Conservation (phyloP, 1,140 invertebrate species). For the Drosophila orena region DNA sequence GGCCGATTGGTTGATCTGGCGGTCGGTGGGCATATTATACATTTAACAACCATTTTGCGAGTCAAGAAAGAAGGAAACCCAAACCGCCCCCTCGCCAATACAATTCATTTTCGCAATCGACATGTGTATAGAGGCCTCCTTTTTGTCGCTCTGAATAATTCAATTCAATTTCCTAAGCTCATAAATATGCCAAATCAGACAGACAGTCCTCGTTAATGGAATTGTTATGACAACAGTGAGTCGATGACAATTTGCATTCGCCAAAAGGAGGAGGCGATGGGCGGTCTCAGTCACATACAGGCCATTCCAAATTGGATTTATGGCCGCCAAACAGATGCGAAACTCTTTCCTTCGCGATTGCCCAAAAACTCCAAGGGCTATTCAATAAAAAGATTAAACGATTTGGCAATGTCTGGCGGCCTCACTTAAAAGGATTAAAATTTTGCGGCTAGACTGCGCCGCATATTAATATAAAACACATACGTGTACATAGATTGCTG, state of each 20-base stretch:
- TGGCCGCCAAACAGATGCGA: conserved; percentile 64
- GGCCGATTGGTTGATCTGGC: conserved; percentile 31
- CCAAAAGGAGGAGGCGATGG: conserved; percentile 6
- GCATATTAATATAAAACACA: conserved; percentile 55
- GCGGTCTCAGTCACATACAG: conserved; percentile 22
- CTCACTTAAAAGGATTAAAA: conserved; percentile 79
- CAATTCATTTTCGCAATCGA: conserved; percentile 37
- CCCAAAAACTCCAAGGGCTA: conserved; percentile 49
- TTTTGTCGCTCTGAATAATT: conserved; percentile 52
- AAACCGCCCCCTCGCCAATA: conserved; percentile 19
- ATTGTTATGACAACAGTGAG: conserved; percentile 72
- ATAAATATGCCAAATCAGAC: conserved; percentile 65
- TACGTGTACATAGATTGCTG: too few species aligned
- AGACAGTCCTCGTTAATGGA: conserved; percentile 63
- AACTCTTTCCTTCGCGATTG: conserved; percentile 44
- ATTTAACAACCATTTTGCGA: conserved; percentile 23
- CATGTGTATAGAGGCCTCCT: conserved; percentile 26
- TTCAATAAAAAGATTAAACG: conserved; percentile 76
- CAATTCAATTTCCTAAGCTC: conserved; percentile 71
- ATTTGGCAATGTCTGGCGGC: conserved; percentile 34
- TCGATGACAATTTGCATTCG: conserved; percentile 47
- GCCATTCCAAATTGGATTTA: conserved; percentile 67
- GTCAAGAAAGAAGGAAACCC: conserved; percentile 25
- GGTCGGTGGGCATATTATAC: conserved; percentile 9
- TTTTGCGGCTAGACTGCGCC: conserved; percentile 62